Evolutionary conservation across 53 echinoderm and acorn worm genomes (phyloP), one percentile per base, ranked within the genome.

Genomic region (Antedon mediterranea): DNA sequence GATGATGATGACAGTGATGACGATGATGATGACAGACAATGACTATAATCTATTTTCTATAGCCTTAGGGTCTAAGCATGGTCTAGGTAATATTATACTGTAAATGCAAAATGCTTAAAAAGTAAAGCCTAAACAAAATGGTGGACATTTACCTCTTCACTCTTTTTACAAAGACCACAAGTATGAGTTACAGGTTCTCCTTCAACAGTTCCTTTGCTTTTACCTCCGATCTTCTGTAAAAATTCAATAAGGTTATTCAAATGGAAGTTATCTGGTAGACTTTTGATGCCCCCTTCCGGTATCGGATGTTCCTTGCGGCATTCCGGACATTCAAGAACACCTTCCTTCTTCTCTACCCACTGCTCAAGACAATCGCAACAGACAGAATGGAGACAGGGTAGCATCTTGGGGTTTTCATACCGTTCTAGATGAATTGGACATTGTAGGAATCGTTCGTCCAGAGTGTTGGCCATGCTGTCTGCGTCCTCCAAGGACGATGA

Each of bases 251-350:
- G 33, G 34, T 71, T 79, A 33, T 79, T 79, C n/a, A 79, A 31
- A 33, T 71, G 71, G 71, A 79, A 79, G 79, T 79, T 79, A 31
- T 79, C 79, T 0, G 79, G 79, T 71, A 79, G 27, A 71, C 31
- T 71, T 70, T 70, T 31, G 26, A 79, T 26, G 7, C 79, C 79
- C 3, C 71, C 79, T 70, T 71, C 9, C 15, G 79, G 79, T n/a
- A 79, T 71, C n/a, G 79, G 79, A 28, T 71, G 71, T 6, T 71
- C 71, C 7, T 71, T 79, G 3, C 79, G 79, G 28, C 79, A 79
- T 71, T 79, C 71, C 4, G 79, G 79, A 28, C 79, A 79, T n/a
- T 79, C 79, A 3, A 32, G 32, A 71, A 32, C 34, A 31, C 32
- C 31, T 33, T 32, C 33, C 33, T 79, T 71, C 28, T 79, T 79